Percentiles rank a stretch among this genome's conserved stretches.
phyloP scores from a whole-genome alignment of 2,797 vertebrate genomes.

The Tiaroga cobitis region DNA sequence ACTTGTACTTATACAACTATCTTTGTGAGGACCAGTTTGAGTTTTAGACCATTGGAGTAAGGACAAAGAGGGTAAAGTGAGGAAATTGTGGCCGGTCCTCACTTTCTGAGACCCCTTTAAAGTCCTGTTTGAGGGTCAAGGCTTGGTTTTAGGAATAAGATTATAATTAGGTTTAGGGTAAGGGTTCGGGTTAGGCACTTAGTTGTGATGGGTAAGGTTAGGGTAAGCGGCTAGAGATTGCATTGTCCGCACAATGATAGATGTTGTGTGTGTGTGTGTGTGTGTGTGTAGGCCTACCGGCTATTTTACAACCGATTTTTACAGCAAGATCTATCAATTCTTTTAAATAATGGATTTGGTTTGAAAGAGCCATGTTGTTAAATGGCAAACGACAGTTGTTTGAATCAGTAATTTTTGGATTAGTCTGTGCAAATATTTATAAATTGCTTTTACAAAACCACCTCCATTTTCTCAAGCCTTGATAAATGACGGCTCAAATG shows the following conservation, averaged over 20 bases:
- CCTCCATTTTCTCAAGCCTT: conserved; percentile 8
- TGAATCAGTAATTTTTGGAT: neutral
- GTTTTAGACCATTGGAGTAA: too few relatives aligned
- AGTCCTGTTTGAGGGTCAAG: too few relatives aligned
- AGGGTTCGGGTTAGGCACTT: too few relatives aligned
- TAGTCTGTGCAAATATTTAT: conserved; percentile 8
- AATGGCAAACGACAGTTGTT: neutral
- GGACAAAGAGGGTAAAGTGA: too few relatives aligned
- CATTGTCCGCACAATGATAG: neutral
- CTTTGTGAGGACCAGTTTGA: too few relatives aligned
- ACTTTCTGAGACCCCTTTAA: too few relatives aligned
- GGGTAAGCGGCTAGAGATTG: too few relatives aligned
- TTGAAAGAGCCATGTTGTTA: neutral
- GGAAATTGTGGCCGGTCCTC: too few relatives aligned
- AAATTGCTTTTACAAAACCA: conserved; percentile 25
- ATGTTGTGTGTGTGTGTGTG: too few relatives aligned
- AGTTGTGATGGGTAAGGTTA: neutral
- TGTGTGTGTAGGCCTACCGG: neutral
- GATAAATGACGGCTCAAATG: conserved; percentile 4
- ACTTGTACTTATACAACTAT: too few relatives aligned
- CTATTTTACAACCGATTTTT: neutral
- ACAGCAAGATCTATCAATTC: neutral
- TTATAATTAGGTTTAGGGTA: too few relatives aligned
- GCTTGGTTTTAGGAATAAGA: too few relatives aligned
- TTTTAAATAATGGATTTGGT: neutral